Evolutionary conservation across 2,797 vertebrate genomes (phyloP).

Genomic region (Amblyraja radiata): DNA sequence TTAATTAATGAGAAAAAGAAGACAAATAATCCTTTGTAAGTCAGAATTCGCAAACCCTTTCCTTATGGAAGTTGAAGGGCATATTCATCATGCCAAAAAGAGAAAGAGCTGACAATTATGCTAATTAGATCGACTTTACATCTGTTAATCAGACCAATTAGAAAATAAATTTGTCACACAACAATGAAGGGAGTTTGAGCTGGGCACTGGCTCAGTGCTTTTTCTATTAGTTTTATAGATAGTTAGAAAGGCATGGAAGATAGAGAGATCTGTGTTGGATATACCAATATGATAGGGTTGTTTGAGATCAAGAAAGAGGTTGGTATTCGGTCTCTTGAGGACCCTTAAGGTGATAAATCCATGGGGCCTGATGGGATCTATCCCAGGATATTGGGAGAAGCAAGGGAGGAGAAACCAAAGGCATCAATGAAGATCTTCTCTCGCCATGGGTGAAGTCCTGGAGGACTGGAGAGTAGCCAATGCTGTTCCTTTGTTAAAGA

Average conservation of each 20-base stretch:
- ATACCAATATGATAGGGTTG: no score
- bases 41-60: background rate
- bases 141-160: constrained; percentile 27
- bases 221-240: background rate
- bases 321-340: no score
- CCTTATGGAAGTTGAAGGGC: background rate
- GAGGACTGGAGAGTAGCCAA: no score
- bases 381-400: no score
- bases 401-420: no score
- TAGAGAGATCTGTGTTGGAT: no score
- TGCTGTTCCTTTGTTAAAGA: no score
- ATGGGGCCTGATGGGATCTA: no score
- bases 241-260: background rate
- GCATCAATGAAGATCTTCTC: no score
- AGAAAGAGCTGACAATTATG: constrained; percentile 31
- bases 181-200: background rate
- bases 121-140: constrained; percentile 15
- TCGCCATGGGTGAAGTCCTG: no score
- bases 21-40: background rate
- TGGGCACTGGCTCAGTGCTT: background rate
- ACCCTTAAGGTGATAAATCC: no score
- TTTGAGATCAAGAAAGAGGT: no score
- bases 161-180: background rate
- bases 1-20: constrained; percentile 10
- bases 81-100: constrained; percentile 14